Evolutionary conservation across 2,888 invertebrate genomes (phyloP), one percentile per base, ranked within the genome.

Genomic region (Lasioglossum morio): DNA sequence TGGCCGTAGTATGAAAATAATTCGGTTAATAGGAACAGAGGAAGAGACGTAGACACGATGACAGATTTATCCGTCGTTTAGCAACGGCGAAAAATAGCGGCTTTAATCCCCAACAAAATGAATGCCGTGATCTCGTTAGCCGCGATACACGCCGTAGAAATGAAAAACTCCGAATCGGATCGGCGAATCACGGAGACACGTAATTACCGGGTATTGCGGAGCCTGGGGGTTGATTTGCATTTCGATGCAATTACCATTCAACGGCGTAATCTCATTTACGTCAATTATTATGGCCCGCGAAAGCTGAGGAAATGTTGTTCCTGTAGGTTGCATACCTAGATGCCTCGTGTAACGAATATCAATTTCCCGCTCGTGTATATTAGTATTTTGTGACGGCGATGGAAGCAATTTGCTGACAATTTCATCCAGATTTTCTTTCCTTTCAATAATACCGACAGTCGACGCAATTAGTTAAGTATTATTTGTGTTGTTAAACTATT

Each of bases 161-260:
- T 30, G 43, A 48, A 77, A 43, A 60, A 72, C 46, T 27, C n/a
- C 34, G 66, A 72, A 74, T 81, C 46, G 70, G 60, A 69, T 37
- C 46, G 16, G 34, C 46, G 19, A 86, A 89, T 80, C 76, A 70
- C 34, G 30, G 53, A 75, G 37, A 10, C 72, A n/a, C 27, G 84
- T 87, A 88, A 89, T 89, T 82, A 70, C 76, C 77, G 53, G 69
- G 43, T 30, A 66, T 43, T 81, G 80, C 60, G 10, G 79, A 16
- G 75, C 27, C 72, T n/a, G 8, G n/a, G 60, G 77, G 73, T 77
- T 75, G 72, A 82, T 87, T 89, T 89, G 85, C 89, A 89, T 88
- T 76, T 82, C 89, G 53, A 84, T 81, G 75, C 85, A 87, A 88
- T 89, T 85, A 88, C 85, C 53, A 82, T 81, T 84, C 87, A 60